A percentile compares a stretch with the other conserved stretches of the same genome.
Conservation (phyloP, 2,797 vertebrate species). For the Ptychobarbus kaznakovi region DNA sequence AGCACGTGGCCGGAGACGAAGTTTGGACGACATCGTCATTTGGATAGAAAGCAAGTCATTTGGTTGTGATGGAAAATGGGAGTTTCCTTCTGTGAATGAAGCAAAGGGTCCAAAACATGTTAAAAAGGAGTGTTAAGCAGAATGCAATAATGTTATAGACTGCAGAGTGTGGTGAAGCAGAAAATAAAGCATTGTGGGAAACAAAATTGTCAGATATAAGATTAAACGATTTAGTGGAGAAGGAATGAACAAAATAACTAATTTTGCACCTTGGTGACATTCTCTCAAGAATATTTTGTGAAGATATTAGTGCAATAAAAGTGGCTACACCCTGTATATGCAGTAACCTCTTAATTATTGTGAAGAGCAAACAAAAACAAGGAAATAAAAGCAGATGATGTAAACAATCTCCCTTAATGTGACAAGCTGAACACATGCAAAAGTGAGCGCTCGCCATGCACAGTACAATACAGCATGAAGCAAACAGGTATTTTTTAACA, state of each 20-base stretch:
- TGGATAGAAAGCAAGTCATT: constrained; percentile 40
- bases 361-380: constrained; percentile 57
- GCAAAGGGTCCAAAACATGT: constrained; percentile 45
- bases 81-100: constrained; percentile 48
- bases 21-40: constrained; percentile 45
- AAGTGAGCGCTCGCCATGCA: constrained; percentile 73
- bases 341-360: constrained; percentile 69
- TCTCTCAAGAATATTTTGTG: constrained; percentile 55
- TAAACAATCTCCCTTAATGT: constrained; percentile 59
- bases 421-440: constrained; percentile 76
- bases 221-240: constrained; percentile 19
- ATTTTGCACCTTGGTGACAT: constrained; percentile 72
- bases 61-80: background rate
- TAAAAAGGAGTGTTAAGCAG: constrained; percentile 41
- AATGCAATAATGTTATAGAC: constrained; percentile 55
- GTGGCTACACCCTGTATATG: constrained; percentile 82
- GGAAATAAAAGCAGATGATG: constrained; percentile 52
- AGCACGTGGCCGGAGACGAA: constrained; percentile 31
- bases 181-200: constrained; percentile 64
- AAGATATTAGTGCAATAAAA: constrained; percentile 69
- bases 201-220: constrained; percentile 10
- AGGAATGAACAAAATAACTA: constrained; percentile 72
- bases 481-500: constrained; percentile 48
- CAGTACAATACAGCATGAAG: constrained; percentile 41
- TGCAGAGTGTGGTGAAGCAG: constrained; percentile 58